Evolutionary conservation across 1,140 invertebrate species (phyloP), one percentile per base, ranked within the genome.

Genomic region (Triops cancriformis): DNA sequence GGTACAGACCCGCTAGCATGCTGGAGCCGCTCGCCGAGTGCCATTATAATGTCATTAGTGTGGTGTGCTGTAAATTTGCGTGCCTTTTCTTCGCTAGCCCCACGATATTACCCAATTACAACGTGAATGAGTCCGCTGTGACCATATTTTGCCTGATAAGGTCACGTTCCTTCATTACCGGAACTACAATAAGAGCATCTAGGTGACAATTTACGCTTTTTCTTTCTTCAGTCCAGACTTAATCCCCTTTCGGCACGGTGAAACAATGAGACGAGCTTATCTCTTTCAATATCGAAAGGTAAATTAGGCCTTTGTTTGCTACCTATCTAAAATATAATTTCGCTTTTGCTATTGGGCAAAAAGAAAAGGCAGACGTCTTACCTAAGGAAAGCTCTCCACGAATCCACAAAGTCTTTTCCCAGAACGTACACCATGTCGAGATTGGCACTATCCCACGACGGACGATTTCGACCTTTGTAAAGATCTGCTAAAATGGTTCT

Each of bases 311-410:
- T 37, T n/a, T n/a, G n/a, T n/a, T n/a, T n/a, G n/a, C n/a, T n/a
- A n/a, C n/a, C n/a, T n/a, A n/a, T n/a, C n/a, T n/a, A n/a, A n/a
- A n/a, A n/a, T n/a, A 37, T 7, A 37, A 37, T 37, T 7, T 7
- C 7, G 31, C 31, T 37, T 7, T 37, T 37, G 31, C 31, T 37
- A 2, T 2, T 37, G 2, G 31, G 31, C 7, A 37, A 37, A 37
- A n/a, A n/a, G n/a, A n/a, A n/a, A n/a, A n/a, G n/a, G n/a, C n/a
- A n/a, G n/a, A n/a, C n/a, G n/a, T 4, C 31, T 77, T 78, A 83
- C 82, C 80, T 83, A 27, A 86, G 78, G 79, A 85, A 85, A 74
- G 82, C 83, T 72, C 83, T 81, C 85, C 85, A 86, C 37, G 80
- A 79, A 23, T 83, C 81, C 0, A 85, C 78, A 80, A 85, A 86